A percentile compares a stretch with the other conserved stretches of the same genome.
These are phyloP conservation scores for Bradypodion ventrale DNA, from an alignment of 2,797 vertebrate species.

Conservation along the genomic window DNA sequence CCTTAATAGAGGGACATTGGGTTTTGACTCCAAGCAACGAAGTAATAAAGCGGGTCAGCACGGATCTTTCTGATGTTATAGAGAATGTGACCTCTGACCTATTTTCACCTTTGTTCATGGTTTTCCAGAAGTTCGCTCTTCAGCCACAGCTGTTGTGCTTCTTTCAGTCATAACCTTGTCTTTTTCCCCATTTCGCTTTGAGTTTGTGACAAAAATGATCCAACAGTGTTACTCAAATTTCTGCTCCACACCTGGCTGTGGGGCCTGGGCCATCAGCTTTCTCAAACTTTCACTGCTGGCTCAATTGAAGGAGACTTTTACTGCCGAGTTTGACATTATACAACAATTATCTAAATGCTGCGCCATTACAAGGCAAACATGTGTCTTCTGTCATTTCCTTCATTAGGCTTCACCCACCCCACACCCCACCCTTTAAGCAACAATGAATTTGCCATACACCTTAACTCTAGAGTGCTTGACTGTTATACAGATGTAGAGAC, in stretches of 20 bases:
- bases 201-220: neutral
- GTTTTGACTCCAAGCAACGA: neutral
- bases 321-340: neutral
- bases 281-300: neutral
- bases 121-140: neutral
- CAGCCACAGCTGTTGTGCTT: neutral
- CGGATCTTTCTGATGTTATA: neutral
- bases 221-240: neutral
- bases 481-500: conserved; percentile 8
- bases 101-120: neutral
- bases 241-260: neutral
- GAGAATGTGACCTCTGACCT: neutral
- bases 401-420: neutral
- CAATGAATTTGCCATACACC: conserved; percentile 31
- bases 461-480: conserved; percentile 3
- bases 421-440: neutral
- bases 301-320: conserved; percentile 1
- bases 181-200: neutral
- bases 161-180: neutral
- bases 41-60: neutral
- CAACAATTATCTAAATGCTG: conserved; percentile 13
- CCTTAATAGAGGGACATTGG: neutral
- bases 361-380: conserved; percentile 2
- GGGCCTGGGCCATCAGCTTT: neutral
- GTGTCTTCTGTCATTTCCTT: conserved; percentile 14